Conservation (phyloP, 2,888 invertebrate species). For the Colostygia pectinataria region DNA sequence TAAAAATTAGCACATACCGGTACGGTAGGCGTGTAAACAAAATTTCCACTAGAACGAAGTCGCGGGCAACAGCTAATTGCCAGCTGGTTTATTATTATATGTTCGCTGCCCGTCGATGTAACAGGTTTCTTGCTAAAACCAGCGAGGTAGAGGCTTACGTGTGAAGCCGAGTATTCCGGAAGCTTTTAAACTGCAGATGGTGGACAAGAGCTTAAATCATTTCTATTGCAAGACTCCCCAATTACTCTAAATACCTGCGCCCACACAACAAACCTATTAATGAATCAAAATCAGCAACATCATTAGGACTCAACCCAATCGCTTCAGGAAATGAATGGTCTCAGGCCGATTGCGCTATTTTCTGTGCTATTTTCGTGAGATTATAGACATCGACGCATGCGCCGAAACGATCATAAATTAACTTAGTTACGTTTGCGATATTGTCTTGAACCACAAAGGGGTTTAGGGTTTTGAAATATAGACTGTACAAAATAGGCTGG, state of each 20-base stretch:
- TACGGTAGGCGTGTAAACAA: no score
- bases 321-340: slow-evolving; percentile 26
- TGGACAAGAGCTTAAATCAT: neutral
- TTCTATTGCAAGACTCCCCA: slow-evolving; percentile 10
- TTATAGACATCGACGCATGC: slow-evolving; percentile 21
- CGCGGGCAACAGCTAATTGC: no score
- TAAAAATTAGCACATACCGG: no score
- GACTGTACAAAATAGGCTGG: slow-evolving; percentile 14
- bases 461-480: slow-evolving; percentile 24
- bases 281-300: slow-evolving; percentile 30
- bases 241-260: slow-evolving; percentile 22
- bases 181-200: neutral
- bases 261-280: slow-evolving; percentile 18
- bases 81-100: no score
- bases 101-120: no score
- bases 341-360: slow-evolving; percentile 27
- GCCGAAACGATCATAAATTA: slow-evolving; percentile 28
- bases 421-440: slow-evolving; percentile 18
- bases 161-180: no score
- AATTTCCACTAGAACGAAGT: no score
- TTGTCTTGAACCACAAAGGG: slow-evolving; percentile 23
- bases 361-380: slow-evolving; percentile 22
- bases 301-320: slow-evolving; percentile 30
- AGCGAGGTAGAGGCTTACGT: no score
- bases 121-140: no score